phyloP scores from a whole-genome alignment of 2,888 invertebrate genomes.

The Podotricha telesiphe region DNA sequence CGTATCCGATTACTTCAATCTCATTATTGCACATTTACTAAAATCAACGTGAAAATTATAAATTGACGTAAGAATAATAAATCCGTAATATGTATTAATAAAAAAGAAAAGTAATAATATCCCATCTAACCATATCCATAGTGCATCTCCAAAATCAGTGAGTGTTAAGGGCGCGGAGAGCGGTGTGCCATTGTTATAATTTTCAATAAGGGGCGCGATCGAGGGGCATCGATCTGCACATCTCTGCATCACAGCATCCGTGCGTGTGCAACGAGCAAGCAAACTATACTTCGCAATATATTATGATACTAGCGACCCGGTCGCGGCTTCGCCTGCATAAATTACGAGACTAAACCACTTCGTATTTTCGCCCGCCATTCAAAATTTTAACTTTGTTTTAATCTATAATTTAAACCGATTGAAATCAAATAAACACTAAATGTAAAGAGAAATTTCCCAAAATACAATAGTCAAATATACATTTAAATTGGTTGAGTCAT shows the following conservation, averaged over 20 bases:
- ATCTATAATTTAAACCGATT: too few relatives aligned
- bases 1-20: too few relatives aligned
- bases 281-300: slow-evolving; percentile 35
- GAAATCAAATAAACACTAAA: too few relatives aligned
- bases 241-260: slow-evolving; percentile 52
- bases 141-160: slow-evolving; percentile 77
- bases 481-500: too few relatives aligned
- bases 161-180: slow-evolving; percentile 77
- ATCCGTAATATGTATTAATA: neutral
- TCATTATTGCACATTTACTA: too few relatives aligned
- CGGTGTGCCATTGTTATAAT: slow-evolving; percentile 83
- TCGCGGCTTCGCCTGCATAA: too few relatives aligned
- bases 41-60: neutral
- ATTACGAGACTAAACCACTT: too few relatives aligned
- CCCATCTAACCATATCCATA: slow-evolving; percentile 63
- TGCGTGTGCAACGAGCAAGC: slow-evolving; percentile 76
- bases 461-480: too few relatives aligned
- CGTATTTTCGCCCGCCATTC: too few relatives aligned
- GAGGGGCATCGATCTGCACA: slow-evolving; percentile 76
- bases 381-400: too few relatives aligned
- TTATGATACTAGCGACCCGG: neutral
- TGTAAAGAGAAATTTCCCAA: too few relatives aligned
- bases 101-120: slow-evolving; percentile 14
- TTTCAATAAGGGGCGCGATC: slow-evolving; percentile 83
- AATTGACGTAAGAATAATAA: neutral